Conservation (phyloP, 2,797 vertebrate species). For the Cirrhinus molitorella region DNA sequence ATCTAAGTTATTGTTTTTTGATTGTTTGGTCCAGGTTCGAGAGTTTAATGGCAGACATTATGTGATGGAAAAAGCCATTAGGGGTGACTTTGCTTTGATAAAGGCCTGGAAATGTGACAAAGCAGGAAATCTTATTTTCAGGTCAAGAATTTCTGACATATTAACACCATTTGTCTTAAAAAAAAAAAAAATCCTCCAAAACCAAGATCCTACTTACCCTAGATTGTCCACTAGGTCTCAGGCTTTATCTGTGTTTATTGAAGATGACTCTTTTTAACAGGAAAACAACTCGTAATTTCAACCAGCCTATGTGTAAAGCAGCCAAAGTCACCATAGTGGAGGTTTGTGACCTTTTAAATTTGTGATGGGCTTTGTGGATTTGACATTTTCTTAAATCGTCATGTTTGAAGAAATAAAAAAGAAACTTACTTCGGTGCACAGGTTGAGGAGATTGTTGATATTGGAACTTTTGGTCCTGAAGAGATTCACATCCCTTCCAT, state of each 20-base stretch:
- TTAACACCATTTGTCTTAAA: not conserved
- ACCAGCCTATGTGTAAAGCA: conserved; percentile 97
- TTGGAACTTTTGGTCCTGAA: conserved; percentile 84
- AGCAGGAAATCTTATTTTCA: conserved; percentile 86
- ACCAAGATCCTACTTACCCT: not conserved
- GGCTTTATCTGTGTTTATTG: conserved; percentile 4
- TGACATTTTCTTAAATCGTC: not conserved
- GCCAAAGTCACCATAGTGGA: conserved; percentile 92
- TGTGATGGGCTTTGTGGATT: not conserved
- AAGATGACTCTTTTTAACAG: conserved; percentile 67
- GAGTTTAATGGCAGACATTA: conserved; percentile 84
- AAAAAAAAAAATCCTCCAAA: not conserved
- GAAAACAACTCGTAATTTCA: conserved; percentile 96
- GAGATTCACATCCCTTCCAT: conserved; percentile 87
- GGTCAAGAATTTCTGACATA: conserved; percentile 69
- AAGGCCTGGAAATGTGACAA: conserved; percentile 89
- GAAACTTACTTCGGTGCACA: conserved; percentile 50
- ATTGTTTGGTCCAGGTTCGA: conserved; percentile 73
- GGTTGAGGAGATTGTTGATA: conserved; percentile 89
- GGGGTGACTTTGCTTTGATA: conserved; percentile 85
- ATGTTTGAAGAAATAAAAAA: not conserved
- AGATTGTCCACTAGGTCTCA: conserved; percentile 57
- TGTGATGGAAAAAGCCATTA: conserved; percentile 85
- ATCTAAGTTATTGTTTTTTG: not conserved
- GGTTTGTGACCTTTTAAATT: conserved; percentile 76